Evolutionary conservation across 2,888 invertebrate species (phyloP), one percentile per base, ranked within the genome.

Genomic region (Spodoptera exigua): DNA sequence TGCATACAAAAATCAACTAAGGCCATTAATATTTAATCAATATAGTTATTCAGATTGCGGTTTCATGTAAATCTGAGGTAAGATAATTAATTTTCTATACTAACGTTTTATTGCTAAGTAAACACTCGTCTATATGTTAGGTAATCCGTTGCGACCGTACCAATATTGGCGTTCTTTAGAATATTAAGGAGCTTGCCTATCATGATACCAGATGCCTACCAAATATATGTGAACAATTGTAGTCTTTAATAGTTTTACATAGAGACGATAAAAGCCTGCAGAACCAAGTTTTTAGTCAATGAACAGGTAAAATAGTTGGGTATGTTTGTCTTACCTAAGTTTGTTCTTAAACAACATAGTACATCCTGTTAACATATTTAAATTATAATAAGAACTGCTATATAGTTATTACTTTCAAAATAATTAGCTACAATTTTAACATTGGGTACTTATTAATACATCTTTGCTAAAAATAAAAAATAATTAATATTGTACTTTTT

Each of bases 311-410:
- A 17, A 45, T 65, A 48, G 36, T 41, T 44, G 48, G 45, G 47
- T 9, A 21, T 58, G 27, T 79, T 79, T 78, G 55, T 39, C 58
- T 21, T 63, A n/a, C 4, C 68, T 48, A 48, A 58, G 62, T 78
- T 70, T 75, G 73, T 56, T 57, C 69, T 60, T 43, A 46, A 39
- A 61, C 53, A 70, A 78, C 43, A 76, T 0, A 34, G 52, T 62
- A 87, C 82, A 91, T 90, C 90, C 90, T 90, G 90, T 78, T 90
- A 83, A 82, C 68, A 76, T 53, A 79, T 82, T 77, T 75, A 76
- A 84, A 75, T 77, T 60, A n/a, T n/a, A 61, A 55, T 16, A 51
- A 61, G 61, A 64, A 53, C 43, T 37, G 37, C 13, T 41, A 40
- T 18, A 34, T 43, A 17, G 35, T 43, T 7, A 27, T 27, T 27